These are phyloP conservation scores for Hemicrepidius hirtus DNA, from an alignment of 2,888 invertebrate species.

Conservation along the genomic window DNA sequence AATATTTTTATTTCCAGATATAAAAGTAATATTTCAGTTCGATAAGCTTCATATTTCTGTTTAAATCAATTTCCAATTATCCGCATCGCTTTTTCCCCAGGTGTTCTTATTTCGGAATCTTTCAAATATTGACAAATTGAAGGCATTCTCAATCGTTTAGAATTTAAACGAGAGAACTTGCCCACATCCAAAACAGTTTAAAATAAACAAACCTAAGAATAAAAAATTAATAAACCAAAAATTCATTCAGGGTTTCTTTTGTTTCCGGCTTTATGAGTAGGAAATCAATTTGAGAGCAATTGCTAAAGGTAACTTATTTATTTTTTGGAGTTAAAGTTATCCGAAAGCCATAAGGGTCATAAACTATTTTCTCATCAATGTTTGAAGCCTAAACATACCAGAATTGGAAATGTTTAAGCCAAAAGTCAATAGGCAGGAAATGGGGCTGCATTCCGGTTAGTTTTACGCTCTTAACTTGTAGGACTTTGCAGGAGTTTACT, in stretches of 20 bases:
- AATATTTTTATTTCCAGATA: too few species aligned
- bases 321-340: neutral
- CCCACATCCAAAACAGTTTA: neutral
- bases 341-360: neutral
- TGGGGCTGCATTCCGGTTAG: conserved; percentile 13
- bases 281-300: too few species aligned
- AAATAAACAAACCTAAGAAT: too few species aligned
- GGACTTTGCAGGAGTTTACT: conserved; percentile 5
- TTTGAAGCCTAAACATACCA: conserved; percentile 9
- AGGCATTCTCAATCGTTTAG: neutral
- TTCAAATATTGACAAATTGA: conserved; percentile 12
- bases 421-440: conserved; percentile 18
- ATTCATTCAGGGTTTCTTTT: too few species aligned
- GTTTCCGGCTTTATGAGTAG: too few species aligned
- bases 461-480: conserved; percentile 20
- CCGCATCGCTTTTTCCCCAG: neutral
- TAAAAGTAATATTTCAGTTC: too few species aligned
- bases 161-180: neutral
- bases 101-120: neutral
- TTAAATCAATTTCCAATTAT: too few species aligned
- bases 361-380: conserved; percentile 3
- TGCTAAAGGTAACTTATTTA: too few species aligned
- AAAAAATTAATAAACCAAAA: too few species aligned
- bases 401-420: conserved; percentile 19
- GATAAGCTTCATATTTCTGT: too few species aligned